These are phyloP conservation scores for Diogma glabrata DNA, from an alignment of 2,888 invertebrate genomes.

Conservation along the genomic window DNA sequence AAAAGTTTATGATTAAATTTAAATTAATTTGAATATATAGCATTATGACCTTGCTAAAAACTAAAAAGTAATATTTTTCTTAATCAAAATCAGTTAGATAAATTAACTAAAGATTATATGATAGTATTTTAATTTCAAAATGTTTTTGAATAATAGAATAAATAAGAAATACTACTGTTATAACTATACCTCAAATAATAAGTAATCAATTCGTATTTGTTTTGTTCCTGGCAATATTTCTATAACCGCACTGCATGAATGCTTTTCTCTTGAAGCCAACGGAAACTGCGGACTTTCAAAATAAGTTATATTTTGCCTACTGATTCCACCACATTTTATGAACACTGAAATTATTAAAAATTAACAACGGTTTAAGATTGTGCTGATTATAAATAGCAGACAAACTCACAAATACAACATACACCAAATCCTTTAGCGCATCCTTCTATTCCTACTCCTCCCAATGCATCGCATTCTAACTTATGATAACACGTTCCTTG, in stretches of 20 bases:
- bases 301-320: conserved; percentile 51
- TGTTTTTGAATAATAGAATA: neutral
- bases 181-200: conserved; percentile 60
- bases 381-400: neutral
- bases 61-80: too few relatives aligned
- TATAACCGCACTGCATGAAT: conserved; percentile 53
- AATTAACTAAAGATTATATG: too few relatives aligned
- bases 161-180: too few relatives aligned
- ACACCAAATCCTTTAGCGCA: conserved; percentile 64
- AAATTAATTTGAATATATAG: too few relatives aligned
- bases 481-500: conserved; percentile 61
- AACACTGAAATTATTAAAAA: neutral
- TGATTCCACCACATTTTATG: conserved; percentile 50
- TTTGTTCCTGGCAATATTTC: conserved; percentile 45
- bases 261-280: conserved; percentile 41
- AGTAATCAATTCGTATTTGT: conserved; percentile 59
- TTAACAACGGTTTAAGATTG: neutral
- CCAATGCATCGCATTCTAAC: conserved; percentile 49
- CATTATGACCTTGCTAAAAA: too few relatives aligned
- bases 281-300: conserved; percentile 64
- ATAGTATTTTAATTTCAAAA: neutral
- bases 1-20: too few relatives aligned
- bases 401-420: conserved; percentile 61
- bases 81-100: too few relatives aligned
- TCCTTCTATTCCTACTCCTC: conserved; percentile 50